Evolutionary conservation across 2,797 vertebrate genomes (phyloP).

Genomic region (Muraenolepis orangiensis): DNA sequence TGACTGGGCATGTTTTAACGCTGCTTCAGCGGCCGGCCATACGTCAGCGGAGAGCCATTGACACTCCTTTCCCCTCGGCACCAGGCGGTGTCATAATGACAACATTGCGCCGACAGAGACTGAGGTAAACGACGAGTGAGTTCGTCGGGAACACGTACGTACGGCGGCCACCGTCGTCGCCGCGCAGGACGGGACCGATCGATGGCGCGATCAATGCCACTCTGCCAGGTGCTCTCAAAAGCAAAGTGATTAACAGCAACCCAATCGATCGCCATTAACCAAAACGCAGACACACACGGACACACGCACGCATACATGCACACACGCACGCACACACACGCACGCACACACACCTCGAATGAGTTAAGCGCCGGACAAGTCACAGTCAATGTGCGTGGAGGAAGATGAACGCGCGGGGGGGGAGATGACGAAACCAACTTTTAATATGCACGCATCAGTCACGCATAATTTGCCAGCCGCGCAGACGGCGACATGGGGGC

Average conservation of each 20-base stretch:
- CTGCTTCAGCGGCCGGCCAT: constrained; percentile 46
- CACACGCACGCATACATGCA: too few species aligned
- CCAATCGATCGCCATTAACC: constrained; percentile 69
- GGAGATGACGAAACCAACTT: too few species aligned
- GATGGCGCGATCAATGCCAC: constrained; percentile 61
- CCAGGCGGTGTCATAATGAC: constrained; percentile 56
- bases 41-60: constrained; percentile 55
- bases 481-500: too few species aligned
- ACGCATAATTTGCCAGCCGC: too few species aligned
- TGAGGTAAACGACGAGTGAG: constrained; percentile 67
- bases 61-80: constrained; percentile 17
- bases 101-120: constrained; percentile 61
- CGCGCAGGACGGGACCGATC: constrained; percentile 33
- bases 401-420: too few species aligned
- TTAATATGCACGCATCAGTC: too few species aligned
- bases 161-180: constrained; percentile 13
- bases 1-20: constrained; percentile 32
- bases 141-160: constrained; percentile 33
- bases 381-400: constrained; percentile 19
- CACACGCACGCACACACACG: background rate
- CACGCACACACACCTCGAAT: constrained; percentile 39
- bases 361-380: constrained; percentile 52
- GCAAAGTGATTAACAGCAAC: constrained; percentile 64
- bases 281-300: constrained; percentile 9
- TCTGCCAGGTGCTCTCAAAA: constrained; percentile 70